Evolutionary conservation across 1,140 invertebrate species (phyloP), one percentile per base, ranked within the genome.

Genomic region (Magallana gigas): DNA sequence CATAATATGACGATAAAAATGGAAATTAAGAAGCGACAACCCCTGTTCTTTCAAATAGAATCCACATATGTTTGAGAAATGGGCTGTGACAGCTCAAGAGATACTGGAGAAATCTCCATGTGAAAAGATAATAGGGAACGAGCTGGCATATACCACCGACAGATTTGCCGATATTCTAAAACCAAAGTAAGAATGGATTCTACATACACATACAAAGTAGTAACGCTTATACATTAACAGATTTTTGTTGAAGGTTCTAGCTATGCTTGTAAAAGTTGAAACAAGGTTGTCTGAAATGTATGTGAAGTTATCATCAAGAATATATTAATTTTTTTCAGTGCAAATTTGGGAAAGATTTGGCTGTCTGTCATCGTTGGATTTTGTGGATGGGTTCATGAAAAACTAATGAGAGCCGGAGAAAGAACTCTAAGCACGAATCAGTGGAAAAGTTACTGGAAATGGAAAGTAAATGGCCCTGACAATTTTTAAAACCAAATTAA

Each of bases 391-490:
- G 6, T 8, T 9, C 14, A 83, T 14, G 57, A 57, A 18, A 23
- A 58, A 14, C 8, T 57, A 57, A 57, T 83, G 16, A 12, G n/a
- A 56, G 57, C 48, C 57, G 81, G 48, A 57, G 18, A 58, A 57
- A 11, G 8, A 14, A 8, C 57, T n/a, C 18, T 83, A 7, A 16
- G 1, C 7, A 14, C 56, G 4, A 23, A 57, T 23, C 56, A 83
- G 57, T 83, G 81, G 81, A 83, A 83, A 83, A 16, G 48, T 16
- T n/a, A 6, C 18, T 83, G 56, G 81, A 83, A 83, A 9, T 83
- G 81, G 81, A 83, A 83, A 48, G 81, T 83, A 83, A 18, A 48
- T 2, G 36, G 5, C 36, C 2, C 3, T 48, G 2, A 2, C 36
- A 48, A 48, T 5, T 4, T 48, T 48, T 4, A 48, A 23, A 23